Base-by-base conservation (phyloP, 2,888 invertebrate species). In the Automeris io region DNA sequence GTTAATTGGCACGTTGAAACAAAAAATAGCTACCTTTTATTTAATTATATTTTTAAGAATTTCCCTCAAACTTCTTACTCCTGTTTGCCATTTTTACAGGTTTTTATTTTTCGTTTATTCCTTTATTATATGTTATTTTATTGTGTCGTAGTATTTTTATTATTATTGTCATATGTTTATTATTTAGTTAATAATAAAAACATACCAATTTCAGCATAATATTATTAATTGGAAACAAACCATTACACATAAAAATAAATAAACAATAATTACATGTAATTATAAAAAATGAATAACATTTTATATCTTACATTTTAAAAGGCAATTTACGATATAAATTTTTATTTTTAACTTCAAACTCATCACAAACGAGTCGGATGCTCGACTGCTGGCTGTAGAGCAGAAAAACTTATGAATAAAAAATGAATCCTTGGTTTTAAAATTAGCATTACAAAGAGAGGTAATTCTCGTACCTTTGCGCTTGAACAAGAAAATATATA, bases 331-430 rank as follows among this genome's bases (percentile, higher is more conserved):
- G 58, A 59, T 56, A 61, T 59, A 57, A 67, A 64, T 66, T 69
- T 66, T 57, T 59, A 48, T 48, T 56, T 58, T 67, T 60, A 68
- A 67, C 63, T 69, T 65, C 57, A 71, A 76, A 72, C 72, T 80
- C 74, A 79, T 80, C 77, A 63, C 70, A 67, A 70, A 69, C 70
- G 67, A 74, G 73, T 77, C 69, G 71, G 70, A 76, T 78, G 75
- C 79, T 78, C 61, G 69, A 76, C 78, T 77, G 80, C 70, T 71
- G 70, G 75, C 78, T 80, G 75, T 70, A 70, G 73, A 78, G 75
- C 78, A 78, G 78, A 82, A 83, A 83, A 83, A 82, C 82, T 83
- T 83, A 83, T 83, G 85, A 86, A 86, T 86, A 85, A 83, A 83
- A 82, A 82, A 85, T 83, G 83, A 83, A 85, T 79, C 82, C 82